Evolutionary conservation across 2,797 vertebrate species (phyloP).

Genomic region (Tachyglossus aculeatus): DNA sequence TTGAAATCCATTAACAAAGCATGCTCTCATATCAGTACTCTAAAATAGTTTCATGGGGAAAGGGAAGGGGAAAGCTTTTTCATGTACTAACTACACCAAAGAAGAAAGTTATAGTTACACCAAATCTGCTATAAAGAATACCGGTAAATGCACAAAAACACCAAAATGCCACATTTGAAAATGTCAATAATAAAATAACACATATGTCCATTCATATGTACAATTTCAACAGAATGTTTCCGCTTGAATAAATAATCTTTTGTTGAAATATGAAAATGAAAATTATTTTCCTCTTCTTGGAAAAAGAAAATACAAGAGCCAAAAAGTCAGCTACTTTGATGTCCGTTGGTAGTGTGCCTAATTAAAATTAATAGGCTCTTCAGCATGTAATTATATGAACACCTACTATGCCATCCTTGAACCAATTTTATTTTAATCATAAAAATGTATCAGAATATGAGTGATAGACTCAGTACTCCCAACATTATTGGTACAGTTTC

Average conservation of each 20-base stretch:
- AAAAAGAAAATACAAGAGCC: conserved; percentile 41
- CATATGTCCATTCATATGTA: accelerated
- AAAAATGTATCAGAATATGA: conserved; percentile 57
- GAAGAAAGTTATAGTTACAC: not conserved
- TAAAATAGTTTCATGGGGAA: accelerated
- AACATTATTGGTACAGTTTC: conserved; percentile 43
- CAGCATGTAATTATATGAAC: conserved; percentile 61
- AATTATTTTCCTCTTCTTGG: conserved; percentile 43
- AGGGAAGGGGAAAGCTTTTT: not conserved
- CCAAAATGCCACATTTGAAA: not conserved
- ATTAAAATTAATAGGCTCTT: conserved; percentile 72
- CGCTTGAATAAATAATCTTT: conserved; percentile 1
- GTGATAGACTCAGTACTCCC: conserved; percentile 55
- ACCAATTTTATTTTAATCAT: conserved; percentile 61
- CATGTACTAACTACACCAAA: not conserved
- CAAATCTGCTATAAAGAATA: not conserved
- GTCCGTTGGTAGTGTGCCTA: conserved; percentile 56
- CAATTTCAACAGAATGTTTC: not conserved
- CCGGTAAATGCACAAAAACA: conserved; percentile 4
- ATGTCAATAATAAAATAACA: conserved; percentile 18
- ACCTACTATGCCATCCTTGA: conserved; percentile 52
- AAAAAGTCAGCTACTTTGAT: conserved; percentile 51
- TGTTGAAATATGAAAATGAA: conserved; percentile 32
- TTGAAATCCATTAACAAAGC: conserved; percentile 20
- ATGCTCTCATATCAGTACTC: accelerated